Conservation (phyloP, 2,113 vertebrate species). For the Lipophrys pholis region DNA sequence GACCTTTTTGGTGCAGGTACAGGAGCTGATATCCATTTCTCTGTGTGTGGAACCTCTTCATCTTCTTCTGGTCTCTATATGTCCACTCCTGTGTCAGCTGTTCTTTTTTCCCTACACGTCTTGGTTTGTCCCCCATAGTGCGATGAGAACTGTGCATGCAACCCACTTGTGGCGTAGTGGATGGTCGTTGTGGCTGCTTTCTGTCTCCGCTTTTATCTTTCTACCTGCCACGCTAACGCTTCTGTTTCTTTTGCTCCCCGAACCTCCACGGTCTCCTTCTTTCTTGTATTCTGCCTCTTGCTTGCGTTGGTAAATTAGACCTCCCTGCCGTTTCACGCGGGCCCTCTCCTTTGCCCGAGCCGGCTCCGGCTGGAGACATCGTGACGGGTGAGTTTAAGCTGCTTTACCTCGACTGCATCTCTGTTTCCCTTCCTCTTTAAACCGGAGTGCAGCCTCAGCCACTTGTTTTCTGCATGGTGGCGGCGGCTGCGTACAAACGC, state of each 20-base stretch:
- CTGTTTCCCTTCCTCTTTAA: constrained; percentile 41
- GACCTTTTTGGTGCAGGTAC: constrained; percentile 99
- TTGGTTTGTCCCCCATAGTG: constrained; percentile 81
- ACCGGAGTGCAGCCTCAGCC: constrained; percentile 51
- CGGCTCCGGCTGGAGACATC: constrained; percentile 91
- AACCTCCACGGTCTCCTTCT: constrained; percentile 68
- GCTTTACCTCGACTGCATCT: constrained; percentile 60
- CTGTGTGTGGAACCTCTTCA: constrained; percentile 76
- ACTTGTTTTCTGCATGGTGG: constrained; percentile 35
- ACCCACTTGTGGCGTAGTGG: constrained; percentile 53
- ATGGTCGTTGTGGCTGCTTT: constrained; percentile 65
- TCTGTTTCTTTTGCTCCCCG: constrained; percentile 62
- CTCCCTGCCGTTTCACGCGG: constrained; percentile 94
- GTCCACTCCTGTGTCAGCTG: constrained; percentile 67
- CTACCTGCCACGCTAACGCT: constrained; percentile 73
- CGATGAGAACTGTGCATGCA: constrained; percentile 81
- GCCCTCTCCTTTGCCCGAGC: constrained; percentile 95
- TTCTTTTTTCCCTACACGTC: constrained; percentile 49
- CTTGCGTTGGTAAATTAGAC: constrained; percentile 89
- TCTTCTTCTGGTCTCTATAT: constrained; percentile 73
- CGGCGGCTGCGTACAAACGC: constrained; percentile 38
- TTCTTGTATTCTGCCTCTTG: constrained; percentile 81
- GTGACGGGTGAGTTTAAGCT: constrained; percentile 92
- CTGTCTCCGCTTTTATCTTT: constrained; percentile 58
- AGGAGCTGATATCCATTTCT: constrained; percentile 78